Base-by-base conservation (phyloP, 2,888 invertebrate species). In the Macrophya alboannulata region DNA sequence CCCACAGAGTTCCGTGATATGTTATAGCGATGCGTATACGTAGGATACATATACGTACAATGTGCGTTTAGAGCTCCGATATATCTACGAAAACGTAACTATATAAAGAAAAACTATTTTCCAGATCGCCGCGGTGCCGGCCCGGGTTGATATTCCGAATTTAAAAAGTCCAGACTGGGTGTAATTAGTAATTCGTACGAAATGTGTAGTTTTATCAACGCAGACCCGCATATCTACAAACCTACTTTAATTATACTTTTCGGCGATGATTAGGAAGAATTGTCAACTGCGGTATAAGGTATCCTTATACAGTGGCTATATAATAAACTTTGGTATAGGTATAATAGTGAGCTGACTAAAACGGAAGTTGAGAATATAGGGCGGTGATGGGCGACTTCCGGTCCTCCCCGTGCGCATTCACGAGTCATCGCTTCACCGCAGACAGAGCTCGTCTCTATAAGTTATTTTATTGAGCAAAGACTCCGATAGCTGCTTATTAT, bases 331-430 rank as follows among this genome's bases (percentile, higher is more conserved):
- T 55, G 86, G 86, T 86, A 48, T 62, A 88, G 82, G 81, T 85
- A 62, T 84, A 85, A 68, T 55, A 59, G 59, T 59, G 59, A 17
- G 84, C n/a, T 25, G 83, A 62, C 71, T 83, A 87, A 89, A 90
- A 89, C 91, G 92, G 92, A 92, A 91, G 91, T 90, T 87, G 90
- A 83, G 90, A 90, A 91, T 91, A 90, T 90, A 91, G 91, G 91
- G 90, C 91, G 91, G 91, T 92, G 92, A 92, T 92, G 92, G 91
- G 92, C 90, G 90, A 88, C 91, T 92, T 92, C 92, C 92, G 92
- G 91, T 91, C 90, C 90, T 92, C 90, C 90, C 91, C 88, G 79
- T 31, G 89, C 87, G 87, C 88, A 89, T 86, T 86, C 89, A 87
- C 87, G 83, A 90, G 89, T 89, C 90, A 87, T 88, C 83, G 87